These are phyloP conservation scores for Drosophila meridiana DNA, from an alignment of 2,888 invertebrate genomes.

Conservation along the genomic window DNA sequence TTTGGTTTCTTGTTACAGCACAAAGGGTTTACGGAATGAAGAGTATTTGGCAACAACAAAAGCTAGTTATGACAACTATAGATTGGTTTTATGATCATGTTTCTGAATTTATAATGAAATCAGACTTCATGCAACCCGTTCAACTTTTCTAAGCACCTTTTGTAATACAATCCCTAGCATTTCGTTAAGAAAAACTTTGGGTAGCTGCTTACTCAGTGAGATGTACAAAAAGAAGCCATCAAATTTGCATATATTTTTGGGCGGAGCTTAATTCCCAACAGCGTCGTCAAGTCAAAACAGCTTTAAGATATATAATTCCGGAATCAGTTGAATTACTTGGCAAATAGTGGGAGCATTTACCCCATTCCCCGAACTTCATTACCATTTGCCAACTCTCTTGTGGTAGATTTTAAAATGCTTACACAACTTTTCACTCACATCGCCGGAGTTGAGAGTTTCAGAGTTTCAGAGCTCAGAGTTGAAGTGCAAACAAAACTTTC, in stretches of 20 bases:
- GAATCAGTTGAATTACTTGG: slow-evolving; percentile 44
- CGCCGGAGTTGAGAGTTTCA: slow-evolving; percentile 34
- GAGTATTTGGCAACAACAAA: not conserved
- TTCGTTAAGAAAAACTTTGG: not conserved
- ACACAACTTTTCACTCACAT: slow-evolving; percentile 73
- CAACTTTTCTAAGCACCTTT: not conserved
- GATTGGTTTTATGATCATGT: not conserved
- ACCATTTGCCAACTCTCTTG: slow-evolving; percentile 42
- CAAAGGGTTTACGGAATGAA: not conserved
- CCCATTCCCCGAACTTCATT: slow-evolving; percentile 5
- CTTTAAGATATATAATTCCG: slow-evolving; percentile 29
- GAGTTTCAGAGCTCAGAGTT: slow-evolving; percentile 48
- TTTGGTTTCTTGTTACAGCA: not conserved
- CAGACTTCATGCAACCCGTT: not conserved
- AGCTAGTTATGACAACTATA: slow-evolving; percentile 2
- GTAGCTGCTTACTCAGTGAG: not conserved
- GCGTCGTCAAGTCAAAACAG: slow-evolving; percentile 3
- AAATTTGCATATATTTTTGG: slow-evolving; percentile 10
- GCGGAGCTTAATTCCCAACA: not conserved
- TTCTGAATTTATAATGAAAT: slow-evolving; percentile 6
- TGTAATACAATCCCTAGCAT: not conserved
- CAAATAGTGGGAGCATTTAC: slow-evolving; percentile 25
- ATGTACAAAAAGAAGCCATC: not conserved
- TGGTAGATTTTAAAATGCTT: slow-evolving; percentile 65
- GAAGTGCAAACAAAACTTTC: slow-evolving; percentile 70